Evolutionary conservation across 2,888 invertebrate species (phyloP).

Genomic region (Melanophora roralis): DNA sequence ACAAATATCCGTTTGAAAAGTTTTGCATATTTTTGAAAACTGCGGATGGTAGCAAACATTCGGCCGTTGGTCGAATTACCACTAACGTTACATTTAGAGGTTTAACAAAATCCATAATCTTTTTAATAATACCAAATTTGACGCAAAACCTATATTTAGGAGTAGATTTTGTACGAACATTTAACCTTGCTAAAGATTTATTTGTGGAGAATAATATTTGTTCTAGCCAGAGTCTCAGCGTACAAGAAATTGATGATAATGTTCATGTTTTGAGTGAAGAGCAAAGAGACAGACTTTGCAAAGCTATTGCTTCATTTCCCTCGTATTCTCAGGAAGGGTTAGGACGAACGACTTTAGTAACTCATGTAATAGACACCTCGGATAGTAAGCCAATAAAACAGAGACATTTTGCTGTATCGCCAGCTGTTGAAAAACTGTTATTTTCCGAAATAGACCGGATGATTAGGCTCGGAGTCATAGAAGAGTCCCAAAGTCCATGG

Average conservation of each 20-base stretch:
- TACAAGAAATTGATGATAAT: background rate
- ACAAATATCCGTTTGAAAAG: background rate
- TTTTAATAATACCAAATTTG: background rate
- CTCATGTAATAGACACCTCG: background rate
- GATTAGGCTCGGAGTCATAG: background rate
- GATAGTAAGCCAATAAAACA: background rate
- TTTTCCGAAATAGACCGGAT: background rate
- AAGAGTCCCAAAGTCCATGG: slow-evolving; percentile 19
- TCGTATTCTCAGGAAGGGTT: background rate
- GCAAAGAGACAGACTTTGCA: background rate
- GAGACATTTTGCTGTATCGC: background rate
- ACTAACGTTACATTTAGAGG: background rate
- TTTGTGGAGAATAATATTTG: background rate
- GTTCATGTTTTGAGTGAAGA: background rate
- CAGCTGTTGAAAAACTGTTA: background rate
- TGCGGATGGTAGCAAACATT: background rate
- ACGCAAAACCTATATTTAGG: background rate
- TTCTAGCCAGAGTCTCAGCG: background rate
- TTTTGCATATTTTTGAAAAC: background rate
- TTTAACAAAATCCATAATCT: background rate
- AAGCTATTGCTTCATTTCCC: background rate
- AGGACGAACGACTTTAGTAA: background rate
- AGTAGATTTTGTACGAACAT: background rate
- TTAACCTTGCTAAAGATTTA: background rate
- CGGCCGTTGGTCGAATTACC: background rate